Evolutionary conservation across 2,888 invertebrate species (phyloP).

Genomic region (Gonocerus acuteangulatus): DNA sequence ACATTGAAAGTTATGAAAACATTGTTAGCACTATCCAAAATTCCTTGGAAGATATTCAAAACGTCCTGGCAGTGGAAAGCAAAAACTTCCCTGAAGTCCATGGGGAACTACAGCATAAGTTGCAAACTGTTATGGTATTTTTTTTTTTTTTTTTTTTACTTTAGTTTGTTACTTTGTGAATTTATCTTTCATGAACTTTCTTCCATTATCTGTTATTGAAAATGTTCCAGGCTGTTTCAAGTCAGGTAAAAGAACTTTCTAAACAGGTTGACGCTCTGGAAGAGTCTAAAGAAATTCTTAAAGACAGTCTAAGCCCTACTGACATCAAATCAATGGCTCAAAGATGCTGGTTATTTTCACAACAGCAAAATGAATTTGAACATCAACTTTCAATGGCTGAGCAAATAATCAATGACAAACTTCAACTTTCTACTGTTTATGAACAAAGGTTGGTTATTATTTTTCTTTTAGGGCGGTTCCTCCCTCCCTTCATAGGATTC

Average conservation of each 20-base stretch:
- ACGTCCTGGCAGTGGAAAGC: slow-evolving; percentile 37
- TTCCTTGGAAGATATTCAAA: slow-evolving; percentile 58
- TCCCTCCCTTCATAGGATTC: too few relatives aligned
- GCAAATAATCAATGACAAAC: slow-evolving; percentile 64
- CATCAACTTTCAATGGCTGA: slow-evolving; percentile 65
- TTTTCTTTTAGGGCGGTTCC: background rate
- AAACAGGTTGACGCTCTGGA: slow-evolving; percentile 57
- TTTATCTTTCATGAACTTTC: background rate
- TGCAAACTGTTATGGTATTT: slow-evolving; percentile 16
- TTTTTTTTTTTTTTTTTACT: background rate
- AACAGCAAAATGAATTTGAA: slow-evolving; percentile 73
- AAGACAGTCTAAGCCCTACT: slow-evolving; percentile 73
- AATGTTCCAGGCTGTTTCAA: slow-evolving; percentile 32
- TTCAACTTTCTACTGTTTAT: slow-evolving; percentile 63
- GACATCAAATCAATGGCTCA: slow-evolving; percentile 76
- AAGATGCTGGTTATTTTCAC: slow-evolving; percentile 66
- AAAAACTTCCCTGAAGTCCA: background rate
- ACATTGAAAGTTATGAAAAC: slow-evolving; percentile 51
- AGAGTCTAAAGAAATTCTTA: slow-evolving; percentile 70
- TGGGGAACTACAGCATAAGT: slow-evolving; percentile 1
- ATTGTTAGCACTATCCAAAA: slow-evolving; percentile 53
- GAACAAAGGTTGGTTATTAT: slow-evolving; percentile 43
- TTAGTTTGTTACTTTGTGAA: background rate
- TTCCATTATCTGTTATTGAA: background rate
- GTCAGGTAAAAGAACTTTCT: slow-evolving; percentile 31